Evolutionary conservation across 2,113 vertebrate species (phyloP).

Genomic region (Platichthys stellatus): DNA sequence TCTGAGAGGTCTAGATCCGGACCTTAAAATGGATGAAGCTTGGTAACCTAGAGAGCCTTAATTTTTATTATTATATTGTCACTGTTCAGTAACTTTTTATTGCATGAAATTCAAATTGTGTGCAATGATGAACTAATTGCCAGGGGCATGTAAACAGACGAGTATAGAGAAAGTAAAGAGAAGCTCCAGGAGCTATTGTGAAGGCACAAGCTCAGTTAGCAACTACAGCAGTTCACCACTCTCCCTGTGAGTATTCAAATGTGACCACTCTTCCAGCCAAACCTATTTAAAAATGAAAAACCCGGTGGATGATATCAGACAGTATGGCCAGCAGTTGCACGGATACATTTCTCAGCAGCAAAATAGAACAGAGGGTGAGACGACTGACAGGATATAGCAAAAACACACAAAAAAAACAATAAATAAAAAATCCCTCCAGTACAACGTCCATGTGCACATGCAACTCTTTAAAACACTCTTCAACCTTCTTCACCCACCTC

Average conservation of each 20-base stretch:
- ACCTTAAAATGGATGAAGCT: not conserved
- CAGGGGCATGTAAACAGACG: not conserved
- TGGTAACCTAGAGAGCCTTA: not conserved
- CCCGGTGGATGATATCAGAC: not conserved
- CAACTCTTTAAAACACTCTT: not conserved
- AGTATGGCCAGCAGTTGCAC: not conserved
- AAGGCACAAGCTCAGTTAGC: not conserved
- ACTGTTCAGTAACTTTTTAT: not conserved
- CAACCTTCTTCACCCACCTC: not conserved
- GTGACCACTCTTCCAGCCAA: not conserved
- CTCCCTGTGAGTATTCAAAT: not conserved
- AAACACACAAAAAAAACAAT: not conserved
- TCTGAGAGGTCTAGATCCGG: too few species aligned
- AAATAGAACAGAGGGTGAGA: not conserved
- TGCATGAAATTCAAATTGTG: not conserved
- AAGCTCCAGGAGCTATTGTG: not conserved
- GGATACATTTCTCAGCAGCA: not conserved
- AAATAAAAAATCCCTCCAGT: not conserved
- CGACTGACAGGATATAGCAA: not conserved
- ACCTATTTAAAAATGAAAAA: not conserved
- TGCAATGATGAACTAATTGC: not conserved
- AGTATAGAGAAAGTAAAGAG: not conserved
- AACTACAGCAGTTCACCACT: not conserved
- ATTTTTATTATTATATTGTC: not conserved
- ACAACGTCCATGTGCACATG: not conserved